Evolutionary conservation across 1,140 invertebrate species (phyloP).

Genomic region (Palaemon carinicauda): DNA sequence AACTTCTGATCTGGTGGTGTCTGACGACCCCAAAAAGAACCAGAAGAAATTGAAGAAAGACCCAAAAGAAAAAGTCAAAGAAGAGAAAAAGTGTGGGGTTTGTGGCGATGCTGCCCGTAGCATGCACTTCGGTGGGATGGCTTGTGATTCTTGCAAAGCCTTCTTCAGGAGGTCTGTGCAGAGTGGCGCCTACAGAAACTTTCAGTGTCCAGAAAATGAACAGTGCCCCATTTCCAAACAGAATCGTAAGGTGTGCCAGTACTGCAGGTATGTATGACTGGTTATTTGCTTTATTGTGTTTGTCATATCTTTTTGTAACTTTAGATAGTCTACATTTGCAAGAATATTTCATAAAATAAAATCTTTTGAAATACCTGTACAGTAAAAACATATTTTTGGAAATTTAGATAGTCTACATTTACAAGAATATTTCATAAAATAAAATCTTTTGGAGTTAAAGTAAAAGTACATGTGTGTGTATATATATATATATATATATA

Average conservation of each 20-base stretch:
- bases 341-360: too few species aligned
- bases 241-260: slow-evolving; percentile 63
- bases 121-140: slow-evolving; percentile 61
- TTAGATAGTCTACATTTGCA: too few species aligned
- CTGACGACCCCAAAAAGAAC: slow-evolving; percentile 23
- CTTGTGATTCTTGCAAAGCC: slow-evolving; percentile 63
- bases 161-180: slow-evolving; percentile 64
- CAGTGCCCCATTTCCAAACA: slow-evolving; percentile 63
- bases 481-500: too few species aligned
- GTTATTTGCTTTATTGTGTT: too few species aligned
- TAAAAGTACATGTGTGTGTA: too few species aligned
- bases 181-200: slow-evolving; percentile 62
- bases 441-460: too few species aligned
- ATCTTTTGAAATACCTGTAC: too few species aligned
- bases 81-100: slow-evolving; percentile 56
- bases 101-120: slow-evolving; percentile 60
- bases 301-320: too few species aligned
- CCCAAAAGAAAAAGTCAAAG: slow-evolving; percentile 32
- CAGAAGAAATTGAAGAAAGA: slow-evolving; percentile 38
- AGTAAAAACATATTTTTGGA: too few species aligned
- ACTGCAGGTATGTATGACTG: slow-evolving; percentile 58
- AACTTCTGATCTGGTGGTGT: background rate
- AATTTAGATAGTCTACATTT: too few species aligned
- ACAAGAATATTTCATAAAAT: too few species aligned
- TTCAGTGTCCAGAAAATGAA: slow-evolving; percentile 63